Conservation (phyloP, 2,113 vertebrate genomes). For the Capreolus pygargus region DNA sequence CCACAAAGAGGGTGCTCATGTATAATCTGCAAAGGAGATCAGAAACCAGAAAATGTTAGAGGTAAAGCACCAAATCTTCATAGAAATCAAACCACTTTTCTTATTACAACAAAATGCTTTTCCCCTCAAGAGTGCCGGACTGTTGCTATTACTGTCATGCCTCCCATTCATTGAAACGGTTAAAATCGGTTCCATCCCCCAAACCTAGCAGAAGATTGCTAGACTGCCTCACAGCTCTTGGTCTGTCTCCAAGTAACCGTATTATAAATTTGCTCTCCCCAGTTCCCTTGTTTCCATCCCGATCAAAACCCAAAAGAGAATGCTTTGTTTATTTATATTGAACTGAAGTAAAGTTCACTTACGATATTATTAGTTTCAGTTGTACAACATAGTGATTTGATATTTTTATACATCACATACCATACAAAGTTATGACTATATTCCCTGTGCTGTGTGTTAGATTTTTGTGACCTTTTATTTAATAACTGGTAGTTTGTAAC, state of each 20-base stretch:
- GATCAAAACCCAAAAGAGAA: neutral
- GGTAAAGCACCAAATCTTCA: neutral
- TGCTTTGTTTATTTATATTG: neutral
- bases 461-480: neutral
- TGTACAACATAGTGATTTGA: neutral
- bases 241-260: neutral
- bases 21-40: neutral
- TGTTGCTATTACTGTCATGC: neutral
- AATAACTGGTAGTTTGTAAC: neutral
- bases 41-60: neutral
- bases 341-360: neutral
- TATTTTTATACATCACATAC: neutral
- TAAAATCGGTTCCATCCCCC: neutral
- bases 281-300: constrained; percentile 17
- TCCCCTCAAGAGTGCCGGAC: neutral
- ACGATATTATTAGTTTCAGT: neutral
- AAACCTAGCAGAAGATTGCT: neutral
- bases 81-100: neutral
- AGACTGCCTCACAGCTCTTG: neutral
- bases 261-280: neutral
- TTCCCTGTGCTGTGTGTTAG: neutral
- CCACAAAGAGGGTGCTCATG: neutral
- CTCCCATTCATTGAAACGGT: neutral
- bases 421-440: neutral
- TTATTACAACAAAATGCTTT: neutral